These are phyloP conservation scores for Dipus sagitta DNA, from an alignment of 2,797 vertebrate genomes.

Conservation along the genomic window DNA sequence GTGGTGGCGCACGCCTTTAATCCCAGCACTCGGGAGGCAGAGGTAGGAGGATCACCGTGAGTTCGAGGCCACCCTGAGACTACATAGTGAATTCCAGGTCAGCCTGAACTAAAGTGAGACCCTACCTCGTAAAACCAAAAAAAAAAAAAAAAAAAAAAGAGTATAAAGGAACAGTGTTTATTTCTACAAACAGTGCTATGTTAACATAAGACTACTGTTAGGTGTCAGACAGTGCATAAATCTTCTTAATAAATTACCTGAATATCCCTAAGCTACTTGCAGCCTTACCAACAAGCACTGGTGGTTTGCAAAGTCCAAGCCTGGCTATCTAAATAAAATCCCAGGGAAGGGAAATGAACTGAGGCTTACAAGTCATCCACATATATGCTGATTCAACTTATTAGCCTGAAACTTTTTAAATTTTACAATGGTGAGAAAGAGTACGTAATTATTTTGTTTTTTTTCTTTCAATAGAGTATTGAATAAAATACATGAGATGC, in stretches of 20 bases:
- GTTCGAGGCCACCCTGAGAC: no score
- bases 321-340: not conserved
- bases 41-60: no score
- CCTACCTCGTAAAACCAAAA: no score
- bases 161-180: constrained; percentile 16
- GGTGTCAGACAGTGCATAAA: constrained; percentile 8
- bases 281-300: constrained; percentile 36
- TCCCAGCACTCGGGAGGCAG: no score
- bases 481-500: not conserved
- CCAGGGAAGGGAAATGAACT: constrained; percentile 31
- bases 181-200: not conserved
- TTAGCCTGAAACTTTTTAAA: not conserved
- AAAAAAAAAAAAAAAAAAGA: no score
- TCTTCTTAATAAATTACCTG: constrained; percentile 1
- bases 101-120: no score
- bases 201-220: not conserved
- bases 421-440: not conserved
- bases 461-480: not conserved
- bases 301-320: not conserved
- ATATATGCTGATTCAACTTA: not conserved
- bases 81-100: no score
- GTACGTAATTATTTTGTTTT: not conserved
- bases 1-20: no score
- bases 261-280: not conserved
- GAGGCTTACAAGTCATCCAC: not conserved